phyloP scores from a whole-genome alignment of 2,888 invertebrate genomes.

The Bursaphelenchus okinawaensis region DNA sequence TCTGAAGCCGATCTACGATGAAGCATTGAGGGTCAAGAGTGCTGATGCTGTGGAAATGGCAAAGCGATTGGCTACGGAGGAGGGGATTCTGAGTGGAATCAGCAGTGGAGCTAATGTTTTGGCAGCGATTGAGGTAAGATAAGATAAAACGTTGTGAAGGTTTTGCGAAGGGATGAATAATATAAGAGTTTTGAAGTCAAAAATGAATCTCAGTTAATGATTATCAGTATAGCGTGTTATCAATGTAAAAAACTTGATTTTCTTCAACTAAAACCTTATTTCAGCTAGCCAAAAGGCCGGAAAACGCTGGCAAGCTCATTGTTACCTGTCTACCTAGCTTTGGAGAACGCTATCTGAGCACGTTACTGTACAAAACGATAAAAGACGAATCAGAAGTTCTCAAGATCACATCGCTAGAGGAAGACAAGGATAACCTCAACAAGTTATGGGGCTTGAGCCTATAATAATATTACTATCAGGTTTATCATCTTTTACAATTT shows the following conservation, averaged over 20 bases:
- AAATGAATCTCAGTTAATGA: too few relatives aligned
- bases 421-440: constrained; percentile 20
- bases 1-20: constrained; percentile 38
- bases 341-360: constrained; percentile 46
- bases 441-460: background rate
- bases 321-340: constrained; percentile 48
- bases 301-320: constrained; percentile 50
- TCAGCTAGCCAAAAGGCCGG: constrained; percentile 44
- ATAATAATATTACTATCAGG: too few relatives aligned
- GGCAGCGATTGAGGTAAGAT: constrained; percentile 35
- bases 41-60: constrained; percentile 50
- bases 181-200: background rate
- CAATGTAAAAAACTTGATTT: too few relatives aligned
- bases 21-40: constrained; percentile 27
- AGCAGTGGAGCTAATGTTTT: constrained; percentile 45
- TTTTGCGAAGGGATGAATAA: background rate
- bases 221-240: too few relatives aligned
- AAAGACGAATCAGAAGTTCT: constrained; percentile 31
- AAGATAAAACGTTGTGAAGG: background rate
- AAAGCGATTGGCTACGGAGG: constrained; percentile 38
- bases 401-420: constrained; percentile 20
- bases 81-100: constrained; percentile 41
- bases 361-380: constrained; percentile 39
- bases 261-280: constrained; percentile 1
- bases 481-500: too few relatives aligned